These are phyloP conservation scores for Scaptomyza reducta DNA, from an alignment of 2,888 invertebrate genomes.

Conservation along the genomic window DNA sequence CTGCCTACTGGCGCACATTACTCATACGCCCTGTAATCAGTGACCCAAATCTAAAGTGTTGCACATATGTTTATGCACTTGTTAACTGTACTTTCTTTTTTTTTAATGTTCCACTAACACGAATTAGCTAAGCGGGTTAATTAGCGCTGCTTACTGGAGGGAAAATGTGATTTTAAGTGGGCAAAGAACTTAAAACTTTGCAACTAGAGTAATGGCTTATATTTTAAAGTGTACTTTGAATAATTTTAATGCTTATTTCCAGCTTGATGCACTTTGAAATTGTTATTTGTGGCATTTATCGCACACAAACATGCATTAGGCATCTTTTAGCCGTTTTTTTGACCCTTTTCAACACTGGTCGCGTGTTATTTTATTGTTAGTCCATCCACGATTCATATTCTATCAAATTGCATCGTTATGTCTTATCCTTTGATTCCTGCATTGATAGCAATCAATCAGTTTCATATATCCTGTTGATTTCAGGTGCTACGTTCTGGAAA, in stretches of 20 bases:
- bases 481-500: too few relatives aligned
- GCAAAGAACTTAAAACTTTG: too few relatives aligned
- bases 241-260: too few relatives aligned
- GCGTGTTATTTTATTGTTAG: neutral
- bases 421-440: neutral
- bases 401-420: neutral
- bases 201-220: too few relatives aligned
- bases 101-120: constrained; percentile 3
- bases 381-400: neutral
- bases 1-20: neutral
- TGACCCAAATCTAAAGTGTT: constrained; percentile 7
- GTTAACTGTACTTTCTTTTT: neutral
- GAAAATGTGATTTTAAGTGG: neutral
- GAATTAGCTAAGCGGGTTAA: neutral
- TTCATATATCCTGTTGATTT: neutral
- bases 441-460: neutral
- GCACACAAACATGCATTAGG: too few relatives aligned
- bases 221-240: too few relatives aligned
- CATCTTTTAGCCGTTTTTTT: neutral
- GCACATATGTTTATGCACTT: neutral
- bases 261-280: too few relatives aligned
- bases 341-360: neutral
- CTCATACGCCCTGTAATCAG: constrained; percentile 38
- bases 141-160: neutral
- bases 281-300: too few relatives aligned